Conservation (phyloP, 2,797 vertebrate species). For the Brachymystax lenok region DNA sequence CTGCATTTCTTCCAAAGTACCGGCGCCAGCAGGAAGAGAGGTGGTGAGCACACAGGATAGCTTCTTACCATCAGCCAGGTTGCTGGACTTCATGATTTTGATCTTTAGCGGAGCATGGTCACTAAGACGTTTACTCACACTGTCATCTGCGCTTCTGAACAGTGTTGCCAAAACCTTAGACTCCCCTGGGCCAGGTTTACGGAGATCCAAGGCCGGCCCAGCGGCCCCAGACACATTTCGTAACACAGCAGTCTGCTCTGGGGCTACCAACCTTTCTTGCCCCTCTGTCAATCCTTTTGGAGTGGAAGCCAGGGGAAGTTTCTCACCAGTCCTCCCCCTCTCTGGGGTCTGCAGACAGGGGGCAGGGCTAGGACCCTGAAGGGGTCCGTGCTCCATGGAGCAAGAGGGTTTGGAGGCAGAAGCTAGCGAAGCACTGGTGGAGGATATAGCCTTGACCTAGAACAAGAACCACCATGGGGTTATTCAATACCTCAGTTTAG, state of each 20-base stretch:
- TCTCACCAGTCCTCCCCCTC: constrained; percentile 62
- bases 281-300: constrained; percentile 47
- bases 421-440: constrained; percentile 56
- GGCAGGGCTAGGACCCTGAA: constrained; percentile 59
- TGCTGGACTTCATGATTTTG: constrained; percentile 71
- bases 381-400: constrained; percentile 44
- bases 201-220: constrained; percentile 52
- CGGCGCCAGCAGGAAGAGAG: constrained; percentile 55
- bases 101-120: constrained; percentile 69
- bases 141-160: constrained; percentile 29
- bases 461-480: background rate
- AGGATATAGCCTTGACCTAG: constrained; percentile 32
- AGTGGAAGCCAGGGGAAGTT: constrained; percentile 40
- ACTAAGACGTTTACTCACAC: constrained; percentile 52
- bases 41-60: constrained; percentile 63
- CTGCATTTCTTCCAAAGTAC: constrained; percentile 61
- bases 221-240: constrained; percentile 45
- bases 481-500: background rate
- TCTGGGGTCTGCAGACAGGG: constrained; percentile 68
- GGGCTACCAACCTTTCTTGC: constrained; percentile 50
- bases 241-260: constrained; percentile 44
- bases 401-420: constrained; percentile 40
- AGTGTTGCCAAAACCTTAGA: constrained; percentile 29
- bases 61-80: constrained; percentile 58
- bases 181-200: constrained; percentile 40